A percentile compares a stretch with the other conserved stretches of the same genome.
These are phyloP conservation scores for Montipora cactus DNA, from an alignment of 64 coral and sea anemone species.

Conservation along the genomic window DNA sequence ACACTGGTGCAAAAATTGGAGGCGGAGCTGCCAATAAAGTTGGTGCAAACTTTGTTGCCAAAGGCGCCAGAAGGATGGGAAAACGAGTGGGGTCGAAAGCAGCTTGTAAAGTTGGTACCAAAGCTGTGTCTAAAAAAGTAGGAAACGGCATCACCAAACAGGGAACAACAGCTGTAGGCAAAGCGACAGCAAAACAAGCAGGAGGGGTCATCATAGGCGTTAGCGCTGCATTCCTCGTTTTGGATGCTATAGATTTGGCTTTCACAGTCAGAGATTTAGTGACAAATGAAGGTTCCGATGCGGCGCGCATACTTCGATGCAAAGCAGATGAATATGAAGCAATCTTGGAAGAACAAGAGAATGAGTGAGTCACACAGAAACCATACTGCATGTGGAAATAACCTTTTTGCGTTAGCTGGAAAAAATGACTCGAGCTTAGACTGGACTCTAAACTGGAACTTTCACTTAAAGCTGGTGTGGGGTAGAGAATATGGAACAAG, in stretches of 20 bases:
- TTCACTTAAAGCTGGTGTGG: too few species aligned
- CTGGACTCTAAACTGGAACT: too few species aligned
- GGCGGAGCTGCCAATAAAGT: neutral
- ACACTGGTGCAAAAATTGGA: neutral
- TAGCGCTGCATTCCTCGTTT: neutral
- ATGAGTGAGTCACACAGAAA: too few species aligned
- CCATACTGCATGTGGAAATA: too few species aligned
- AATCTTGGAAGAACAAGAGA: too few species aligned
- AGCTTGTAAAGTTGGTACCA: neutral
- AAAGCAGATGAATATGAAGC: slow-evolving; percentile 28
- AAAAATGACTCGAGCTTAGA: too few species aligned
- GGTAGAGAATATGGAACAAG: too few species aligned
- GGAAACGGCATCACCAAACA: neutral
- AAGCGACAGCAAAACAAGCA: neutral
- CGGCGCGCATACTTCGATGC: neutral
- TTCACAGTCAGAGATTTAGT: slow-evolving; percentile 28
- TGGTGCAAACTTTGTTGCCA: neutral
- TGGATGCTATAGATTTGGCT: slow-evolving; percentile 4
- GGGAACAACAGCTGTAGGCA: neutral
- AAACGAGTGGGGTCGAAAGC: neutral
- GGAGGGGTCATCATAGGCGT: neutral
- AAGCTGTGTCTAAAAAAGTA: neutral
- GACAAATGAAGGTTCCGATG: slow-evolving; percentile 9
- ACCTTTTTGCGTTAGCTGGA: too few species aligned
- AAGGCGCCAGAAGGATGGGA: neutral